Base-by-base conservation (phyloP, 1,140 invertebrate genomes). In the Tribolium castaneum region DNA sequence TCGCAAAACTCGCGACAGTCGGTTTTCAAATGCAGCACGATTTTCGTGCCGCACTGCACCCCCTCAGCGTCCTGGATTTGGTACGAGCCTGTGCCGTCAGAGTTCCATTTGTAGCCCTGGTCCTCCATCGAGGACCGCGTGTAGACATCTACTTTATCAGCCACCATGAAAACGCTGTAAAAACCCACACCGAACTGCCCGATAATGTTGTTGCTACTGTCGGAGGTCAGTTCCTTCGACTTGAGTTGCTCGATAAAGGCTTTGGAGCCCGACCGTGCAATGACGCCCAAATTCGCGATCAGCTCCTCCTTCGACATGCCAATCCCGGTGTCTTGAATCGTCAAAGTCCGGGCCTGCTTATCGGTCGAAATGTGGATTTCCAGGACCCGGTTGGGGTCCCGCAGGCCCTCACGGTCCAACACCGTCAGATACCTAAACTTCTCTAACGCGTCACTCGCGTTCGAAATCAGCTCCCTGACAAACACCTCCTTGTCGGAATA, bases 401-500 rank as follows among this genome's bases (percentile, higher is more conserved):
- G 86, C 70, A 88, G 49, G 70, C 52, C 80, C 6, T 84, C 86
- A 2, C 85, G 87, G 35, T 86, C 86, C 34, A 84, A 83, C 59
- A 96, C 86, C 75, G 92, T 90, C 22, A 94, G 54, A 79, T 95
- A 96, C 0, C 94, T 88, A 66, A 98, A 92, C 85, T 99, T 99
- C 87, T 99, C 98, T 35, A 99, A 88, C 9, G 98, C 97, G 92
- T 99, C 98, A 88, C 96, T 98, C 0, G 97, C 94, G 90, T 99
- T 99, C 3, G 97, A 99, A 75, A 99, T 96, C 1, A 99, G 87
- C 87, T 99, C 98, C 80, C 98, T 90, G 7, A 99, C 92, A 87
- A 99, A 99, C 12, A 98, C 95, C 89, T 99, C 98, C 88, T 98
- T 98, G 83, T 99, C 97, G 0, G 97, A 99, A 89, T 99, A 99